These are phyloP conservation scores for Phylloscopus trochiloides DNA, from an alignment of 2,113 vertebrate species.

Conservation along the genomic window DNA sequence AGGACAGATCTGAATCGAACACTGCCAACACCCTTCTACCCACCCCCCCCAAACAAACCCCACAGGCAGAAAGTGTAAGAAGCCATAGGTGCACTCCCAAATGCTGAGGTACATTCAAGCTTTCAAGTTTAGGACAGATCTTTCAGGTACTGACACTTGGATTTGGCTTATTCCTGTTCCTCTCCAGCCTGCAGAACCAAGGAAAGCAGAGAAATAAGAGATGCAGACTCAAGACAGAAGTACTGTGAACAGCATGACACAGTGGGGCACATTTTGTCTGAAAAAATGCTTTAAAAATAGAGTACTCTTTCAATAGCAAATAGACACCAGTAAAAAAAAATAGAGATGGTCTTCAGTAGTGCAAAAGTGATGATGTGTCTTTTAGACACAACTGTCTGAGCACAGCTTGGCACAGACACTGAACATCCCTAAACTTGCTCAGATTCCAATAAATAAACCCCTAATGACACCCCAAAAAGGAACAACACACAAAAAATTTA, in stretches of 20 bases:
- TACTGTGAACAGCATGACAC: neutral
- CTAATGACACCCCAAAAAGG: neutral
- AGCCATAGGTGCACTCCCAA: neutral
- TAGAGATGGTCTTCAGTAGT: neutral
- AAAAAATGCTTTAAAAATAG: neutral
- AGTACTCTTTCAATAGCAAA: neutral
- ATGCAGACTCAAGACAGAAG: neutral
- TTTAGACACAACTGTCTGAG: neutral
- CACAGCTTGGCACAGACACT: neutral
- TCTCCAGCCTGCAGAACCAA: neutral
- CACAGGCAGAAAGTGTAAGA: neutral
- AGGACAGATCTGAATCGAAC: neutral
- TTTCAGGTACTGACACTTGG: neutral
- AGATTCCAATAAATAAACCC: neutral
- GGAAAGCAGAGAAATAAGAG: neutral
- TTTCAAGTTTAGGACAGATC: neutral
- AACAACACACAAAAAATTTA: neutral
- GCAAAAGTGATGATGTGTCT: neutral
- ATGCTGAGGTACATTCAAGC: neutral
- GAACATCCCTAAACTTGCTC: neutral
- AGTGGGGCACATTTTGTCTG: neutral
- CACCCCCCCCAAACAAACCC: rapidly evolving
- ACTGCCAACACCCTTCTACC: neutral
- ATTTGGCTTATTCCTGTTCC: neutral
- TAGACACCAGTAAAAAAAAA: neutral